These are phyloP conservation scores for Apaloderma vittatum DNA, from an alignment of 2,113 vertebrate species.

Conservation along the genomic window DNA sequence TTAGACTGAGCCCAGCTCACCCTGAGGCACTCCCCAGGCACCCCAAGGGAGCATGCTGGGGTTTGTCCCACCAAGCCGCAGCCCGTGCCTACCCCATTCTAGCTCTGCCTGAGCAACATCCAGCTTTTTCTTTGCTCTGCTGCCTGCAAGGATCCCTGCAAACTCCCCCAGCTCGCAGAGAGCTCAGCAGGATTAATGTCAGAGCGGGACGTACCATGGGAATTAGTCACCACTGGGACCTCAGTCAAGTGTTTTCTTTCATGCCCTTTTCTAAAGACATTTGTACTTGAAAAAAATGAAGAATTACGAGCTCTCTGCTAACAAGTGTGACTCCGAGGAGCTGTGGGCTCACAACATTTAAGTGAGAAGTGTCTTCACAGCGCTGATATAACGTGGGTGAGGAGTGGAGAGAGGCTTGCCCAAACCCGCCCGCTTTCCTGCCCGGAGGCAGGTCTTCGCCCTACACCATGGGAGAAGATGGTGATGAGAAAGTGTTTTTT, in stretches of 20 bases:
- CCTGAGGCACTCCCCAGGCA: accelerated
- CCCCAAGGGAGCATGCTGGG: accelerated
- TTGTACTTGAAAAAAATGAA: not conserved
- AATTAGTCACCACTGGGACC: not conserved
- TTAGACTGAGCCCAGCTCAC: not conserved
- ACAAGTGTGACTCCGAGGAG: slow-evolving; percentile 18
- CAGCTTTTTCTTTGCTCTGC: not conserved
- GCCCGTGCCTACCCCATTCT: accelerated
- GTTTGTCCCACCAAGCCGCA: not conserved
- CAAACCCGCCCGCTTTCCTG: accelerated
- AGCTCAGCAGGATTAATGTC: not conserved
- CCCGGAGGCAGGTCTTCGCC: not conserved
- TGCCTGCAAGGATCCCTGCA: accelerated
- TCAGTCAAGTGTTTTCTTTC: slow-evolving; percentile 33
- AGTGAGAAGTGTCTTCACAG: not conserved
- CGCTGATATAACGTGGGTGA: not conserved
- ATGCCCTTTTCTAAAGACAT: slow-evolving; percentile 21
- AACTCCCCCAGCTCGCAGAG: not conserved
- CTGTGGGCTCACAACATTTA: not conserved
- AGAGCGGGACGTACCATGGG: not conserved
- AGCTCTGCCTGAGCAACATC: not conserved
- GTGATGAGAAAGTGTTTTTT: not conserved
- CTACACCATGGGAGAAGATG: not conserved
- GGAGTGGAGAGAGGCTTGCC: not conserved
- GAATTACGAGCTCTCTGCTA: not conserved